These are phyloP conservation scores for Scolopax bukidnonensis DNA, from an alignment of 2,797 vertebrate species.

Conservation along the genomic window DNA sequence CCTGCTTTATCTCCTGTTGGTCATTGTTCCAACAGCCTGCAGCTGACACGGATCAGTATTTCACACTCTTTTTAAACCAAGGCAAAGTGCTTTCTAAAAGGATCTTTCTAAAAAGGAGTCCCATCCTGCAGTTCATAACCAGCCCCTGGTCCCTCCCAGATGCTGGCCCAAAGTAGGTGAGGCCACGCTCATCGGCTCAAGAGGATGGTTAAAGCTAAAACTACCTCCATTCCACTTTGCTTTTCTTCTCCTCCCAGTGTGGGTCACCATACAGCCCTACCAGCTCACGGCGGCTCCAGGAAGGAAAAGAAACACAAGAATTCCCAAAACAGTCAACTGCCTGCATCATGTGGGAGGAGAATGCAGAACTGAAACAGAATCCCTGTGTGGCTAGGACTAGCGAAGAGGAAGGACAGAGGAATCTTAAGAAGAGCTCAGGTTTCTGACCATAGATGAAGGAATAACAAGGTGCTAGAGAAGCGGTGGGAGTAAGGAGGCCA, in stretches of 20 bases:
- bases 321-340: neutral
- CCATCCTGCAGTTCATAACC: neutral
- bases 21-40: neutral
- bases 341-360: neutral
- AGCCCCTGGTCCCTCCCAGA: neutral
- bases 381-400: accelerated
- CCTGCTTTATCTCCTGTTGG: neutral
- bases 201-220: neutral
- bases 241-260: neutral
- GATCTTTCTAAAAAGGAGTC: neutral
- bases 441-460: neutral
- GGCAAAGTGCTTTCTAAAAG: neutral
- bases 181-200: neutral
- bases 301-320: neutral
- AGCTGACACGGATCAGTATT: neutral
- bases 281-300: neutral
- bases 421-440: neutral
- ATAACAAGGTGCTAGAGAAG: neutral
- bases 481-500: neutral
- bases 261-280: neutral
- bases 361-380: neutral
- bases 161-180: neutral
- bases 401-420: neutral
- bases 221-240: neutral
- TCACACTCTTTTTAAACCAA: neutral